Conservation (phyloP, 2,113 vertebrate species). For the Arvicanthis niloticus region DNA sequence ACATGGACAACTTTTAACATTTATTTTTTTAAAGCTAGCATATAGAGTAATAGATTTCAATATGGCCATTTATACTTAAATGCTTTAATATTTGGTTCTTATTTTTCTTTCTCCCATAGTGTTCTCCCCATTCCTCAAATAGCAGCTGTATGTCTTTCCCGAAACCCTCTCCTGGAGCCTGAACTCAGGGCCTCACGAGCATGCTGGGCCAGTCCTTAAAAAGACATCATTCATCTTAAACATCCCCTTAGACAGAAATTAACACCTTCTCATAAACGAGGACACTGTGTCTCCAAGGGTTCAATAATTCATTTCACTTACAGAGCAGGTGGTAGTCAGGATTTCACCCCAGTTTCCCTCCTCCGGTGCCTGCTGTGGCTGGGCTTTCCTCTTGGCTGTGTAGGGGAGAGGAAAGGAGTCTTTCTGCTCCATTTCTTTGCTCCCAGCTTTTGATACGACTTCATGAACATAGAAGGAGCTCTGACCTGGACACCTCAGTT, state of each 20-base stretch:
- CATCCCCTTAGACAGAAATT: neutral
- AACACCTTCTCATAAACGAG: neutral
- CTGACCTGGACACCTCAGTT: neutral
- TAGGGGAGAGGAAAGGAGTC: neutral
- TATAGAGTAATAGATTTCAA: neutral
- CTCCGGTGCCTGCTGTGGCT: neutral
- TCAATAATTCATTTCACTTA: neutral
- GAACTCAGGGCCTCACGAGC: neutral
- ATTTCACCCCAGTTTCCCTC: neutral
- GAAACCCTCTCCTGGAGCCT: neutral
- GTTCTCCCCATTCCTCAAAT: neutral
- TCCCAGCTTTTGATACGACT: neutral
- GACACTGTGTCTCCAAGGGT: neutral
- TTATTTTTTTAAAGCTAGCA: neutral
- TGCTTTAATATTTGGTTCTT: neutral
- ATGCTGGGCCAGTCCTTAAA: neutral
- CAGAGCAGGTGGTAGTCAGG: neutral
- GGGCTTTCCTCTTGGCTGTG: neutral
- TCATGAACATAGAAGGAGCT: neutral
- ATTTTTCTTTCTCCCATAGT: neutral
- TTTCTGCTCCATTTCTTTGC: neutral
- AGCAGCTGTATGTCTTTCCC: neutral
- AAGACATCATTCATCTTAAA: neutral
- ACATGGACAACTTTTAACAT: neutral
- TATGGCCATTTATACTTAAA: neutral